These are phyloP conservation scores for Solenodon paradoxus DNA, from an alignment of 2,113 vertebrate genomes.

Conservation along the genomic window DNA sequence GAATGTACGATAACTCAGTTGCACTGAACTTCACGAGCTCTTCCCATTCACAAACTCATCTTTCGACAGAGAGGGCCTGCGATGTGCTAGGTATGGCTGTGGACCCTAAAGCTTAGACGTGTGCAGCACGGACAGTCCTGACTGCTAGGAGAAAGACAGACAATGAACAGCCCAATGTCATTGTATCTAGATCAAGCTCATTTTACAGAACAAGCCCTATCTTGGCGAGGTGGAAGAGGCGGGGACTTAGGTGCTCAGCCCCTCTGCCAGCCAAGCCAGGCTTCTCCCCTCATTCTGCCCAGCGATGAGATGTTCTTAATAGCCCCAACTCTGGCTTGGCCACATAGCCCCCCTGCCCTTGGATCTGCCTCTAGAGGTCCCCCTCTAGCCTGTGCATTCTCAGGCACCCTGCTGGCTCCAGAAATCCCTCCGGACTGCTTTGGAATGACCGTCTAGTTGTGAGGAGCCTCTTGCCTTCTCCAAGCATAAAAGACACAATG, in stretches of 20 bases:
- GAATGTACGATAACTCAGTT: not conserved
- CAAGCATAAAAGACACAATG: not conserved
- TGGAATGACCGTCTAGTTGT: not conserved
- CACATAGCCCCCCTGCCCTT: not conserved
- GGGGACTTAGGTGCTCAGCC: not conserved
- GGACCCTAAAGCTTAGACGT: not conserved
- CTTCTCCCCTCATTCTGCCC: not conserved
- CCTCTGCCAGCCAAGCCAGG: too few species aligned
- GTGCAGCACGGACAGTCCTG: not conserved
- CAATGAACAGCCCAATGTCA: not conserved
- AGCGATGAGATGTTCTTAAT: rapidly evolving
- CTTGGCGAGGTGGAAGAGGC: not conserved
- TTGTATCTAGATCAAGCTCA: not conserved
- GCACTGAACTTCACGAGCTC: not conserved
- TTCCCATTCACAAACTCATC: not conserved
- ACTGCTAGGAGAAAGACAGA: not conserved
- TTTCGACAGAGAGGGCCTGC: not conserved
- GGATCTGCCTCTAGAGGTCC: not conserved
- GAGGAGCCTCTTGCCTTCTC: not conserved
- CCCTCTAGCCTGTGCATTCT: not conserved
- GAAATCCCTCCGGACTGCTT: not conserved
- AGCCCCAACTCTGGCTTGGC: not conserved
- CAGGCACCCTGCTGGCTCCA: not conserved
- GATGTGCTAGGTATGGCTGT: not conserved
- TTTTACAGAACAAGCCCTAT: not conserved